Percentiles rank a stretch among this genome's conserved stretches.
Evolutionary conservation across 2,113 vertebrate species (phyloP).

Genomic region (Hymenochirus boettgeri): DNA sequence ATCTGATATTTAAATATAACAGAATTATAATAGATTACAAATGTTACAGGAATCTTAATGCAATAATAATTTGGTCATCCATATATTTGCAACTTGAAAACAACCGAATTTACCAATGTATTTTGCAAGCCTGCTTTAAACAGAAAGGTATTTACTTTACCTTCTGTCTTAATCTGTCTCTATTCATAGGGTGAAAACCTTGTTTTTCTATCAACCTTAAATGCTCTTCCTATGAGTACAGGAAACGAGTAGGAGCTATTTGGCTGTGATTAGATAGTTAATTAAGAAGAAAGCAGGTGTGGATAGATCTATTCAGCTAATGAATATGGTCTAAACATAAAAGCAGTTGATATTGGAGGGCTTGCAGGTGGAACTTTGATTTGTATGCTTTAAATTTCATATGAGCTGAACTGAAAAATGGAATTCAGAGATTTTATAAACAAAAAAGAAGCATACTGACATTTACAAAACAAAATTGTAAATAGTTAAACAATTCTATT

Average conservation of each 20-base stretch:
- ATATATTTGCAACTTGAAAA: background rate
- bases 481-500: too few species aligned
- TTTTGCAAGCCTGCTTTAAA: constrained; percentile 25
- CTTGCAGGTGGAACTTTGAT: constrained; percentile 59
- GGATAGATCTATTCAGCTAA: constrained; percentile 59
- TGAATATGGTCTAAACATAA: constrained; percentile 63
- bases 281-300: constrained; percentile 68
- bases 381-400: constrained; percentile 39
- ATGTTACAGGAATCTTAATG: too few species aligned
- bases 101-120: constrained; percentile 8
- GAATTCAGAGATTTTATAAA: constrained; percentile 6
- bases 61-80: too few species aligned
- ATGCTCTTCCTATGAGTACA: constrained; percentile 57
- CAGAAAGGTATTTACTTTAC: constrained; percentile 12
- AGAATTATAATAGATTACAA: too few species aligned
- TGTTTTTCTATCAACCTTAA: constrained; percentile 53
- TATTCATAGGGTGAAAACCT: constrained; percentile 22
- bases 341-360: constrained; percentile 67
- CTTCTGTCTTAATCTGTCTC: constrained; percentile 29
- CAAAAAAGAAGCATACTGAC: background rate
- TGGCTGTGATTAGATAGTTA: constrained; percentile 61
- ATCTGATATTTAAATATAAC: too few species aligned
- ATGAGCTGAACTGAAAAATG: constrained; percentile 30
- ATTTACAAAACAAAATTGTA: background rate
- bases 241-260: constrained; percentile 58